Evolutionary conservation across 2,888 invertebrate species (phyloP).

Genomic region (Dorcus hopei): DNA sequence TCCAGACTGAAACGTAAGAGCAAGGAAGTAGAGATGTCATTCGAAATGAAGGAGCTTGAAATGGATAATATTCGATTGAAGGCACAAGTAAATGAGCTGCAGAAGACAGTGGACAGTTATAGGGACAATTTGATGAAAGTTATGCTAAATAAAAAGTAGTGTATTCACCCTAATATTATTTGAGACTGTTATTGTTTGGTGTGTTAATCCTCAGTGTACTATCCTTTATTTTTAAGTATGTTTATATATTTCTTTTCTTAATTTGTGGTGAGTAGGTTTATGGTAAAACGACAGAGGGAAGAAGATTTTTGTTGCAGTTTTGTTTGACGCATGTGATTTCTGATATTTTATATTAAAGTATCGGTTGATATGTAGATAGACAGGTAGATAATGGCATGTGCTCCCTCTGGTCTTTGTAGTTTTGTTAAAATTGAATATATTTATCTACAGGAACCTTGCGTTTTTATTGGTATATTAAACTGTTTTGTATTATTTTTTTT

Average conservation of each 20-base stretch:
- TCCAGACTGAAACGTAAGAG: slow-evolving; percentile 70
- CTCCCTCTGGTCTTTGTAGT: no score
- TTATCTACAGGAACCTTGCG: no score
- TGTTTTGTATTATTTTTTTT: no score
- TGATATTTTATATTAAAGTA: no score
- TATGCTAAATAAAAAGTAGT: slow-evolving; percentile 54
- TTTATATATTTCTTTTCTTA: not conserved
- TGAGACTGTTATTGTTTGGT: not conserved
- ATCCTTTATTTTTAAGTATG: not conserved
- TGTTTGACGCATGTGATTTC: no score
- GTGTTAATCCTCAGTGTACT: not conserved
- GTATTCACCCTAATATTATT: not conserved
- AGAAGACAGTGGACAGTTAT: slow-evolving; percentile 64
- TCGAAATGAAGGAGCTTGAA: slow-evolving; percentile 55
- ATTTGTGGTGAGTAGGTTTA: not conserved
- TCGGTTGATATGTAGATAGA: no score
- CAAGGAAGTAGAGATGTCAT: slow-evolving; percentile 52
- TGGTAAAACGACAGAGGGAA: not conserved
- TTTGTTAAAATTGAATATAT: no score
- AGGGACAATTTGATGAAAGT: slow-evolving; percentile 64
- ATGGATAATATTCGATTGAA: slow-evolving; percentile 62
- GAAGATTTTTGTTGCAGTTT: no score
- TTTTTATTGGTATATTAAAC: no score
- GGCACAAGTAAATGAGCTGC: slow-evolving; percentile 64
- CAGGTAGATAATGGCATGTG: no score